These are phyloP conservation scores for Campoplex nolae DNA, from an alignment of 2,888 invertebrate genomes.

Conservation along the genomic window DNA sequence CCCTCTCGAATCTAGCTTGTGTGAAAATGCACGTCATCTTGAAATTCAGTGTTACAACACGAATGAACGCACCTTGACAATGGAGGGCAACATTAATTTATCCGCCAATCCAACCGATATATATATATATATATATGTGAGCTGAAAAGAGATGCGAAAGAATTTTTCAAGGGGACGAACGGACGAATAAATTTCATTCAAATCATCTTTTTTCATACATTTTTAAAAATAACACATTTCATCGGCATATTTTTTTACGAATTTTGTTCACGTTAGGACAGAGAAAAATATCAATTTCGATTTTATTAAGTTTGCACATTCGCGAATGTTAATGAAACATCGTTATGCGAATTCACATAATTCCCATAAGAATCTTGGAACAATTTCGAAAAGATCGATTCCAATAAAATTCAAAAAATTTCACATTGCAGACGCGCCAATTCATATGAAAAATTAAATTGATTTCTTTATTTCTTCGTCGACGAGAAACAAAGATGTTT, in stretches of 20 bases:
- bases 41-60: slow-evolving; percentile 27
- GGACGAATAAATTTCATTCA: neutral
- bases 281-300: too few relatives aligned
- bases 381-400: too few relatives aligned
- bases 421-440: too few relatives aligned
- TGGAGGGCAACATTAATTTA: slow-evolving; percentile 3
- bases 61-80: slow-evolving; percentile 1
- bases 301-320: too few relatives aligned
- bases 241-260: too few relatives aligned
- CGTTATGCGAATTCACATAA: neutral
- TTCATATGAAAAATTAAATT: neutral
- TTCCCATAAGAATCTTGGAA: neutral
- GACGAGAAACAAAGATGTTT: neutral
- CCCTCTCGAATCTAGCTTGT: slow-evolving; percentile 37
- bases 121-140: neutral
- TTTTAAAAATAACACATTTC: too few relatives aligned
- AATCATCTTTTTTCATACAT: neutral
- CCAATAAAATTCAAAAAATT: too few relatives aligned
- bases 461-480: neutral
- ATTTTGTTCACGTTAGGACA: too few relatives aligned
- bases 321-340: neutral
- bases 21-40: slow-evolving; percentile 55
- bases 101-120: neutral
- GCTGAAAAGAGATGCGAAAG: neutral
- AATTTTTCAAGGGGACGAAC: too few relatives aligned